Conservation (phyloP, 2,113 vertebrate genomes). For the Piliocolobus tephrosceles region DNA sequence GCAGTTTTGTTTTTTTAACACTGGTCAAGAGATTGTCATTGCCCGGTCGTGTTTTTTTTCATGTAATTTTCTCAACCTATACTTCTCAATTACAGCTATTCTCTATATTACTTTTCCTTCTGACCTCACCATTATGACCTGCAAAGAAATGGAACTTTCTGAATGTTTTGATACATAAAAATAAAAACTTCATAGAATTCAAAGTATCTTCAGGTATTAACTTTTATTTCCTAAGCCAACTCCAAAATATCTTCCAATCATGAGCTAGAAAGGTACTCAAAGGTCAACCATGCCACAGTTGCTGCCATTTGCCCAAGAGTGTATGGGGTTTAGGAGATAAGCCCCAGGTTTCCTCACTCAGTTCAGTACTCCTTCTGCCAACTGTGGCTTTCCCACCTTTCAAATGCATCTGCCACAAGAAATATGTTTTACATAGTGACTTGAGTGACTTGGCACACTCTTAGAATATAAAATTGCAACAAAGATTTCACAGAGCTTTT, state of each 20-base stretch:
- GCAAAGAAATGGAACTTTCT: background rate
- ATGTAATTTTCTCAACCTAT: background rate
- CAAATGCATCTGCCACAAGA: background rate
- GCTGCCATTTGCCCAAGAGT: background rate
- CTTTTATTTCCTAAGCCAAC: background rate
- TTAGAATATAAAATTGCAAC: background rate
- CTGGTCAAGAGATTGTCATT: background rate
- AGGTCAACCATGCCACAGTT: background rate
- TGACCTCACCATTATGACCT: background rate
- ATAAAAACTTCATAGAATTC: background rate
- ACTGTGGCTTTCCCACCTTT: background rate
- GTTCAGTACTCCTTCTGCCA: background rate
- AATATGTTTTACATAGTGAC: background rate
- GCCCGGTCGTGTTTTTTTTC: background rate
- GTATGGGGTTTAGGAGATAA: background rate
- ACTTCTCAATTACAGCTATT: background rate
- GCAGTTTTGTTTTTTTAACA: background rate
- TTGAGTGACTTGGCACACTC: background rate
- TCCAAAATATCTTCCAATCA: background rate
- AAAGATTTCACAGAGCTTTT: background rate
- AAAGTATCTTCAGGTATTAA: background rate
- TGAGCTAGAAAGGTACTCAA: background rate
- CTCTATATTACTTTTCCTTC: background rate
- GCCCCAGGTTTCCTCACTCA: background rate
- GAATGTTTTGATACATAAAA: background rate